A percentile compares a stretch with the other conserved stretches of the same genome.
Conservation (phyloP, 2,888 invertebrate genomes). For the Apamea monoglypha region DNA sequence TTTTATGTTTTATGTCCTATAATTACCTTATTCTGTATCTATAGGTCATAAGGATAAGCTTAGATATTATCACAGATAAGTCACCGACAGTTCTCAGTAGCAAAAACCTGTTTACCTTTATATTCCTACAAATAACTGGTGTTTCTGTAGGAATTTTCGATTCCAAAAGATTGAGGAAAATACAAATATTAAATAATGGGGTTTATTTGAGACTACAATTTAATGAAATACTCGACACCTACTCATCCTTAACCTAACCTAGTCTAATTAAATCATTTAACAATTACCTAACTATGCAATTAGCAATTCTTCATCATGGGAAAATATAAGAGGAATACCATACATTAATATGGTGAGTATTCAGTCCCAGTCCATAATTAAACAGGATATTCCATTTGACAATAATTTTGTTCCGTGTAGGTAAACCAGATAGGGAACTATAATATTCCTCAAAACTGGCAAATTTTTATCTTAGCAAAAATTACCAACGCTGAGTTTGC, state of each 20-base stretch:
- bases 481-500: conserved; percentile 22
- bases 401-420: background rate
- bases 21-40: background rate
- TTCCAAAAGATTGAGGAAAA: conserved; percentile 9
- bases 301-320: background rate
- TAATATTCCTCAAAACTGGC: background rate
- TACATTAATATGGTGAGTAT: background rate
- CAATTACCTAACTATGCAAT: background rate
- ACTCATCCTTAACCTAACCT: background rate
- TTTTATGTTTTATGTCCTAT: background rate
- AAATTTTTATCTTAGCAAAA: conserved; percentile 42
- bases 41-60: background rate
- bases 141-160: background rate
- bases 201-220: background rate
- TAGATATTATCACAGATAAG: background rate
- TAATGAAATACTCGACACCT: background rate
- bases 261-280: background rate
- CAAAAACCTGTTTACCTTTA: background rate
- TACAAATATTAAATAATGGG: background rate
- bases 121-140: background rate
- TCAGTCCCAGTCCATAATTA: background rate
- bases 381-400: background rate
- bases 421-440: background rate
- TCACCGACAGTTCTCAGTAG: background rate
- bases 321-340: background rate